Evolutionary conservation across 2,888 invertebrate species (phyloP), one percentile per base, ranked within the genome.

Genomic region (Parnassius mnemosyne): DNA sequence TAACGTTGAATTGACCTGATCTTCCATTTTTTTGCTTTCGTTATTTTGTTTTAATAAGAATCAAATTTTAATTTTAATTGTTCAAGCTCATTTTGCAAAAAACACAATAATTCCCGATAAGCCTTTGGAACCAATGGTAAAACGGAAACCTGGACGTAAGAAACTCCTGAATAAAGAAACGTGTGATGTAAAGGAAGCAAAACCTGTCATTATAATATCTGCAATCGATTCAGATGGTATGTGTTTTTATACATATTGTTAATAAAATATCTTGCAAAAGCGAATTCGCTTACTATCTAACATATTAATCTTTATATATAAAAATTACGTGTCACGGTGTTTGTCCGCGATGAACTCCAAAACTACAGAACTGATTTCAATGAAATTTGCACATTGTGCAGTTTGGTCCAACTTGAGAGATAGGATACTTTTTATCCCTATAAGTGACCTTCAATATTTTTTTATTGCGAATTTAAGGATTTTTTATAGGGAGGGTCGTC

Each of bases 21-120:
- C 3, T 11, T 20, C n/a, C 3, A n/a, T 41, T 41, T 10, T 41
- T 2, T 41, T 11, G 10, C n/a, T 34, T 41, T 41, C n/a, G 1
- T 34, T 11, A 12, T 53, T 53, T n/a, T 41, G 9, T 12, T 41
- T 34, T 9, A 12, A 12, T 41, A 34, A 55, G 12, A 25, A 46
- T 9, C 20, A 3, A 42, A 20, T 41, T 53, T 55, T 49, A 25
- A 10, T 76, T 75, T 7, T 69, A 80, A 79, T 80, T 63, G 77
- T 78, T 9, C 64, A 63, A 51, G 66, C 71, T 11, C 78, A 79
- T 51, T 67, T 80, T 63, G 20, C 63, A 46, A 65, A 59, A 34
- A 64, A 57, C 10, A 42, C 63, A 53, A 41, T 46, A 51, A 43
- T 16, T 25, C 46, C 20, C 52, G 9, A 56, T 41, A 5, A 25